Evolutionary conservation across 2,888 invertebrate species (phyloP).

Genomic region (Cheilosia pagana): DNA sequence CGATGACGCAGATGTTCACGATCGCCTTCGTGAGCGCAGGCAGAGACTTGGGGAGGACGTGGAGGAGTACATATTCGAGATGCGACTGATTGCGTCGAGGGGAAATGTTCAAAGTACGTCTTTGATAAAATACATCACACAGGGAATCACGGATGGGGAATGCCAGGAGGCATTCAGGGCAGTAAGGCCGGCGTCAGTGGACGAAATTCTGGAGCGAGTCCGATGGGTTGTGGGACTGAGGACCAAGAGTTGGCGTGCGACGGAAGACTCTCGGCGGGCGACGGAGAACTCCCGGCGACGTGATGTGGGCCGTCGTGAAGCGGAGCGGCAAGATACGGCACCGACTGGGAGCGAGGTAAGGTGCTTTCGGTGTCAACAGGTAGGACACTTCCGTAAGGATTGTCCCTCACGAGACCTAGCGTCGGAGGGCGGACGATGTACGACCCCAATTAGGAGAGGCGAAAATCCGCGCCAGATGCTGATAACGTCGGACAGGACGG

Average conservation of each 20-base stretch:
- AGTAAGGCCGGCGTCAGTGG: neutral
- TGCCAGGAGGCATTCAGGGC: slow-evolving; percentile 26
- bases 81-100: slow-evolving; percentile 3
- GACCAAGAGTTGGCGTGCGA: neutral
- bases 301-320: neutral
- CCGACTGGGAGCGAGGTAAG: neutral
- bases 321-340: neutral
- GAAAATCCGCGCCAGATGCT: slow-evolving; percentile 4
- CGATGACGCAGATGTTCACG: slow-evolving; percentile 29
- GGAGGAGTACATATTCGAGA: slow-evolving; percentile 23
- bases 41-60: slow-evolving; percentile 1
- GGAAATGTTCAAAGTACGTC: neutral
- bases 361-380: slow-evolving; percentile 7
- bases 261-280: neutral
- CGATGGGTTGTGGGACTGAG: slow-evolving; percentile 1
- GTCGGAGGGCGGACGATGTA: neutral
- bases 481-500: neutral
- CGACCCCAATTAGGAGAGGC: neutral
- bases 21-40: slow-evolving; percentile 2
- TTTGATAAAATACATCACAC: neutral
- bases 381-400: slow-evolving; percentile 11
- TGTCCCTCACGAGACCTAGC: neutral
- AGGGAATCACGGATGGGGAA: slow-evolving; percentile 9
- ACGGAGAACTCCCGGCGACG: neutral
- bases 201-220: neutral